Conservation (phyloP, 2,888 invertebrate genomes). For the Dromius quadrimaculatus region DNA sequence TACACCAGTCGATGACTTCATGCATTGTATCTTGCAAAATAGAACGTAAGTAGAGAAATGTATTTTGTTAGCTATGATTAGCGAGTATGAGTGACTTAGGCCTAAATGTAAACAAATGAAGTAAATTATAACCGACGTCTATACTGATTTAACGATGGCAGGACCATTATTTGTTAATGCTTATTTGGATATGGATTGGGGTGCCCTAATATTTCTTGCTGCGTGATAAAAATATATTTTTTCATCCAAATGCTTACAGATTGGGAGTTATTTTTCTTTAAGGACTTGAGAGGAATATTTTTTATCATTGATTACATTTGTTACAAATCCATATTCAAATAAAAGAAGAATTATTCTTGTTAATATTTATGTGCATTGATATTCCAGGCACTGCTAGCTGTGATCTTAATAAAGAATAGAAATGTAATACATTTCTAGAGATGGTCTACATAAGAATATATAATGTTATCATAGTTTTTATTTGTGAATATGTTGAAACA, state of each 20-base stretch:
- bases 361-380: conserved; percentile 52
- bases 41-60: conserved; percentile 53
- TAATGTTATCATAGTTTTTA: conserved; percentile 52
- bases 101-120: conserved; percentile 53
- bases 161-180: conserved; percentile 52
- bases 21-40: conserved; percentile 52
- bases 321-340: conserved; percentile 51
- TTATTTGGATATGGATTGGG: conserved; percentile 51
- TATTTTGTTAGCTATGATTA: conserved; percentile 53
- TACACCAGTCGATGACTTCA: conserved; percentile 50
- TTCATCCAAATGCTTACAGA: conserved; percentile 15
- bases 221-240: conserved; percentile 21
- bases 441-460: conserved; percentile 52
- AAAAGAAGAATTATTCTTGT: conserved; percentile 48
- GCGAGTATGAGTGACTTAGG: conserved; percentile 52
- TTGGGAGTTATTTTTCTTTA: conserved; percentile 33
- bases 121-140: conserved; percentile 49
- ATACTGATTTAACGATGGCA: conserved; percentile 49
- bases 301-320: conserved; percentile 24
- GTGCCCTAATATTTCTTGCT: conserved; percentile 1
- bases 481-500: conserved; percentile 52
- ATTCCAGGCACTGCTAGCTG: conserved; percentile 53
- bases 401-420: conserved; percentile 51
- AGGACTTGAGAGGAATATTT: conserved; percentile 32
- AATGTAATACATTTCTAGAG: conserved; percentile 52